Evolutionary conservation across 2,888 invertebrate genomes (phyloP).

Genomic region (Drosophila ezoana): DNA sequence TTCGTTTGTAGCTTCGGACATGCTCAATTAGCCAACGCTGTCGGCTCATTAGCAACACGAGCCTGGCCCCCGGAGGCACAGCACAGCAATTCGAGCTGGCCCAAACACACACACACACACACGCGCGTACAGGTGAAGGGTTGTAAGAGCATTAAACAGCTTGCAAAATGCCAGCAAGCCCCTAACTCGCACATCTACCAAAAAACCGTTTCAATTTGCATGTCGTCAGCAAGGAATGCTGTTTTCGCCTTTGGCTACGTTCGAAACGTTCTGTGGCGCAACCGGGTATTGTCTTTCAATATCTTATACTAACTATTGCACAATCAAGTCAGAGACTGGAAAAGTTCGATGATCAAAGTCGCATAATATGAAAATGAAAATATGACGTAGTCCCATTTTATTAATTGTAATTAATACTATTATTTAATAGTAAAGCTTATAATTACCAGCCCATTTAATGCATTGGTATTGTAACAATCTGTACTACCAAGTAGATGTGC

Average conservation of each 20-base stretch:
- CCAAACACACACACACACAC: slow-evolving; percentile 11
- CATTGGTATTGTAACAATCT: no score
- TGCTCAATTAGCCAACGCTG: slow-evolving; percentile 56
- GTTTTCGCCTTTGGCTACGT: not conserved
- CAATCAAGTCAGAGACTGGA: not conserved
- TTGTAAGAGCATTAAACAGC: slow-evolving; percentile 25
- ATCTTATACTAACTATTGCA: not conserved
- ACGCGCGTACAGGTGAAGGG: slow-evolving; percentile 13
- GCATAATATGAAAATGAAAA: no score
- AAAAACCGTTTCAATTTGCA: slow-evolving; percentile 40
- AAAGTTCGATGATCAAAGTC: no score
- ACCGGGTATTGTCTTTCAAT: not conserved
- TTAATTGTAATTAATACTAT: no score
- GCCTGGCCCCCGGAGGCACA: not conserved
- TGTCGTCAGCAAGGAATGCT: slow-evolving; percentile 5
- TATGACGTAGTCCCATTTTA: no score
- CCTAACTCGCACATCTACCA: no score
- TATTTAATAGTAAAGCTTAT: no score
- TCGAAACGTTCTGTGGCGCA: not conserved
- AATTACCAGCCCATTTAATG: no score
- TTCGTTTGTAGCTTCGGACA: slow-evolving; percentile 50
- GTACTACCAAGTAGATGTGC: no score
- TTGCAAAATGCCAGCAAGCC: not conserved
- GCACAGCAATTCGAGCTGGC: slow-evolving; percentile 18
- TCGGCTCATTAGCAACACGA: slow-evolving; percentile 65